A percentile compares a stretch with the other conserved stretches of the same genome.
phyloP scores from a whole-genome alignment of 2,888 invertebrate genomes.

The Ariolimax columbianus region DNA sequence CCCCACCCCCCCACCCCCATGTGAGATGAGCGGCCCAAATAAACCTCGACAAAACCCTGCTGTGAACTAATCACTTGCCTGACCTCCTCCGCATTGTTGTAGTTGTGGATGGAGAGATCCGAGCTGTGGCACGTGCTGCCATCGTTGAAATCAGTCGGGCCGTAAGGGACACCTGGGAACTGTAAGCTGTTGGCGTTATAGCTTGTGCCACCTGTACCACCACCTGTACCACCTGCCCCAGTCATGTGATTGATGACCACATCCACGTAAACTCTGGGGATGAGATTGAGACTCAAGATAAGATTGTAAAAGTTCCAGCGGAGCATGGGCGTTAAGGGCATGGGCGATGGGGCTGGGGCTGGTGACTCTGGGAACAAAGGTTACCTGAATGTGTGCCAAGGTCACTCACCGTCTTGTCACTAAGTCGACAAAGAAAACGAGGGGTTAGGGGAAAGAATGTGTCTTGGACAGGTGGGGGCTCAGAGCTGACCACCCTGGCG shows the following conservation, averaged over 20 bases:
- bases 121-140: slow-evolving; percentile 79
- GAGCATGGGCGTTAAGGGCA: too few species aligned
- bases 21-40: not conserved
- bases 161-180: slow-evolving; percentile 79
- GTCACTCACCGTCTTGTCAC: too few species aligned
- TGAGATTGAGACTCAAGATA: too few species aligned
- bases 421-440: too few species aligned
- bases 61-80: slow-evolving; percentile 9
- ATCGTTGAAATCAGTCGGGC: slow-evolving; percentile 83
- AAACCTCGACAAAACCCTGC: not conserved
- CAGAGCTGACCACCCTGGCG: too few species aligned
- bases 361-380: too few species aligned
- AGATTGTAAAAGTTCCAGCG: too few species aligned
- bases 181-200: slow-evolving; percentile 68
- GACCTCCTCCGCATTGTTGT: slow-evolving; percentile 64
- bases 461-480: too few species aligned
- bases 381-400: too few species aligned
- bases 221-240: slow-evolving; percentile 81
- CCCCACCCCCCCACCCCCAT: too few species aligned
- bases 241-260: slow-evolving; percentile 93
- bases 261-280: slow-evolving; percentile 86
- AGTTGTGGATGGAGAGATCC: slow-evolving; percentile 72
- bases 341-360: too few species aligned
- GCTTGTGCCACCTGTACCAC: slow-evolving; percentile 81
- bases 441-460: too few species aligned